Base-by-base conservation (phyloP, 92 coral and sea anemone species). In the Chrysogorgia sp. region DNA sequence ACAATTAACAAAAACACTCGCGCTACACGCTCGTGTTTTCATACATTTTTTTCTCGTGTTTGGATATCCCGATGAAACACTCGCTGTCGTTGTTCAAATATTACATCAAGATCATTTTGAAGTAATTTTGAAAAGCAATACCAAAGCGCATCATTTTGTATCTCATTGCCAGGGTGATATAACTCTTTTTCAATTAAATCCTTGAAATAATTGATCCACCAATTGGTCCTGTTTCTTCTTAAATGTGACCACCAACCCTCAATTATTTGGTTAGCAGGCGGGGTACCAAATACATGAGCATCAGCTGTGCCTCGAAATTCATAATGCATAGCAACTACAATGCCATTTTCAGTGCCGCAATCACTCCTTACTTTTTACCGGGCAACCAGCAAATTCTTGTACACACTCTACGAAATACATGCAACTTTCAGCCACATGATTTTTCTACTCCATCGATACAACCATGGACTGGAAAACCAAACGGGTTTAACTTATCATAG, bases 381-480 rank as follows among this genome's bases (percentile, higher is more conserved):
- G 75, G 23, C 75, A 67, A 31, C 43, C 55, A 37, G 32, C 9
- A 8, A 8, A 23, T 34, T 9, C 15, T 22, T 17, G 32, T 14
- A 37, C 75, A 45, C 75, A 35, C 40, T 67, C 55, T 23, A 67
- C 20, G 29, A 55, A 80, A 52, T 34, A 66, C 55, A 48, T 55
- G 84, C 35, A 22, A 80, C 67, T 33, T 47, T 40, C 35, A 67
- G 77, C 84, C 84, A 80, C 33, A 79, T 79, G 21, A 79, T 52
- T 40, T 55, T 76, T 0, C 81, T 37, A 24, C 81, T 76, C 81
- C 81, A 43, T 74, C 49, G 29, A 74, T 74, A 25, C 80, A 74
- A 49, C 80, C 80, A 57, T 74, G 80, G 20, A 72, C 55, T 23
- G 58, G 57, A 10, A 55, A 75, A 3, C 78, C 63, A 3, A 45